These are phyloP conservation scores for Mylabris sibirica DNA, from an alignment of 2,888 invertebrate species.

Conservation along the genomic window DNA sequence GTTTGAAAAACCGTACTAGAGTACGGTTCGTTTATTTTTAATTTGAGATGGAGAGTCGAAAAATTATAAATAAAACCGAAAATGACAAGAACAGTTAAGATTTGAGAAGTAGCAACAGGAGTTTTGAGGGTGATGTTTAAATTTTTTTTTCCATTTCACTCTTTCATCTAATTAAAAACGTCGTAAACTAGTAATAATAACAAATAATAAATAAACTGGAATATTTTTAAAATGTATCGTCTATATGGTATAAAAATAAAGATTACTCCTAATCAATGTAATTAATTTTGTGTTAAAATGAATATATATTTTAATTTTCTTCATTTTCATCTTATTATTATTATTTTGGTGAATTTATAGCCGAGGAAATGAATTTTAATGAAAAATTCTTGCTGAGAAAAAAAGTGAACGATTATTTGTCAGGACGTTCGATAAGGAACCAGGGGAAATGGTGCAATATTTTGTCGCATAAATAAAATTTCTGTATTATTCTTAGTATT, in stretches of 20 bases:
- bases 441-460: constrained; percentile 2
- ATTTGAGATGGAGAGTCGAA: constrained; percentile 29
- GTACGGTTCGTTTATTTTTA: constrained; percentile 30
- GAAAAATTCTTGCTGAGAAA: background rate
- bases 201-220: background rate
- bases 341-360: background rate
- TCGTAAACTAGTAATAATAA: background rate
- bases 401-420: background rate
- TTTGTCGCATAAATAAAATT: background rate
- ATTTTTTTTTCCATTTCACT: background rate
- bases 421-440: background rate
- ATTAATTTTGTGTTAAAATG: too few relatives aligned
- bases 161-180: background rate
- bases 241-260: background rate
- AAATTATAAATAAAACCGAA: constrained; percentile 32
- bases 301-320: background rate
- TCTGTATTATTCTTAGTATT: background rate
- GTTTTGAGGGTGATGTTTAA: background rate
- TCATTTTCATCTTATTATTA: background rate
- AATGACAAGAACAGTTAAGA: constrained; percentile 31
- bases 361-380: constrained; percentile 1
- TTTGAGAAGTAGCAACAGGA: constrained; percentile 19
- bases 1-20: too few relatives aligned
- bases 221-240: background rate
- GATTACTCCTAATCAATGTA: background rate